Conservation (phyloP, 2,113 vertebrate genomes). For the Aviceda subcristata region DNA sequence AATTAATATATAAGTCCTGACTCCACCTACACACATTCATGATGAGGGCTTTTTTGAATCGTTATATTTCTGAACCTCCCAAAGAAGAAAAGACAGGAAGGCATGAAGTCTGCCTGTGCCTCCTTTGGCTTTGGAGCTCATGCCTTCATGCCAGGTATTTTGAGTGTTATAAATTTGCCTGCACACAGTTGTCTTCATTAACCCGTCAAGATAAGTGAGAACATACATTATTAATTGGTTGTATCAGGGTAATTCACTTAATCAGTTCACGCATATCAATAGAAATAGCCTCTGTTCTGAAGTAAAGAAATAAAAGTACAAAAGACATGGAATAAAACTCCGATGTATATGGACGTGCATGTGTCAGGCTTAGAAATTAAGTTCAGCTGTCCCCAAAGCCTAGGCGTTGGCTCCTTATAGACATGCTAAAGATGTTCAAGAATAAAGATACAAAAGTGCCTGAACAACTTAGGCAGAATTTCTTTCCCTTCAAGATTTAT, state of each 20-base stretch:
- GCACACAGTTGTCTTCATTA: not conserved
- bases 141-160: not conserved
- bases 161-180: not conserved
- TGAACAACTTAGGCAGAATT: not conserved
- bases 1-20: not conserved
- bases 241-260: not conserved
- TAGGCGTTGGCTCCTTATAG: not conserved
- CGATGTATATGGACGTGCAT: fast-evolving
- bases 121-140: not conserved
- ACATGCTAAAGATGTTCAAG: not conserved
- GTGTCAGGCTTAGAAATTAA: not conserved
- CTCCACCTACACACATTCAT: not conserved
- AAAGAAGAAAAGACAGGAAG: not conserved
- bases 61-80: not conserved
- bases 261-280: not conserved
- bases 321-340: not conserved
- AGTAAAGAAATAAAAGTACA: not conserved
- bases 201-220: not conserved
- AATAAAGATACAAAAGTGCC: not conserved
- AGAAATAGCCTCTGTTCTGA: not conserved
- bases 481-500: not conserved
- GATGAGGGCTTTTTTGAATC: not conserved
- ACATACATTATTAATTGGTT: not conserved
- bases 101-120: not conserved
- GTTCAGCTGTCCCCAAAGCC: not conserved